Evolutionary conservation across 2,888 invertebrate species (phyloP), one percentile per base, ranked within the genome.

Genomic region (Chloromyia formosa): DNA sequence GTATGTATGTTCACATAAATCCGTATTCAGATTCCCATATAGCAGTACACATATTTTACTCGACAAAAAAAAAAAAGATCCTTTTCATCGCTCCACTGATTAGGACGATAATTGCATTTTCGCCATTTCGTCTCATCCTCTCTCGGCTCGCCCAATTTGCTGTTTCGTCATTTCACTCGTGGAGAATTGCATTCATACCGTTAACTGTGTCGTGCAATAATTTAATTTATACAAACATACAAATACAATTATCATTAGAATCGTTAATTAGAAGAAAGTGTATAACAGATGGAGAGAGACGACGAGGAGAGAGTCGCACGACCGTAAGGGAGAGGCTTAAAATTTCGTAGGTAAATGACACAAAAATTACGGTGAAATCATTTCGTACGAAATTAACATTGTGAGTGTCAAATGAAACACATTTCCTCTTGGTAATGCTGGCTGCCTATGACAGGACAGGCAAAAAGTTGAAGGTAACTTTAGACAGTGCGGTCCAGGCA

Each of bases 251-350:
- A 62, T 62, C 53, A 69, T 69, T 53, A 53, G 68, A 54, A 10
- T 53, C 45, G 53, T 69, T 69, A 69, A 69, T 69, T 69, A 69
- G 68, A 69, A 20, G 49, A n/a, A 69, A 49, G 10, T 49, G 49
- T 7, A 53, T 14, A n/a, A 23, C 2, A 4, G 45, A 35, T 35
- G 7, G 49, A 53, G 23, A 23, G 20, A 12, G 45, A n/a, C 20
- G 66, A 20, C 42, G 20, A 66, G 18, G 9, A 16, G 7, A 1
- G 9, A n/a, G 9, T 16, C n/a, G 7, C 9, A 56, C 7, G 56
- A 20, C 1, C 20, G 56, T 4, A 35, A 35, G 27, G 3, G 7
- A 35, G 7, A 35, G 27, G 27, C 27, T 7, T 2, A 35, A 35
- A 49, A 49, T 35, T 49, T 49, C 16, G 5, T 49, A 12, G 49